Conservation (phyloP, 2,888 invertebrate genomes). For the Bhutanitis thaidina region DNA sequence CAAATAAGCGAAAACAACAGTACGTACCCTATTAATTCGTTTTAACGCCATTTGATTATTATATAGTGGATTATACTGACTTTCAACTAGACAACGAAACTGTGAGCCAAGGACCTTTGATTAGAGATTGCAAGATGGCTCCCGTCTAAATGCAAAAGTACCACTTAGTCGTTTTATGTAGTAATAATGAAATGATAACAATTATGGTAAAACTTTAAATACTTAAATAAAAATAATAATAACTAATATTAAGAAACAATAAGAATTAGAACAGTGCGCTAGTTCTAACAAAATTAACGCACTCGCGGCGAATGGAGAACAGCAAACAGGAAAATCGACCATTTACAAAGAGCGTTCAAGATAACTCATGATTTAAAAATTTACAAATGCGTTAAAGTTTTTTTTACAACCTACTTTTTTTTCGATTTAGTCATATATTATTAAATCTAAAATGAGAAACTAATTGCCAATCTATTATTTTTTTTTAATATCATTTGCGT, state of each 20-base stretch:
- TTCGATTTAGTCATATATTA: not conserved
- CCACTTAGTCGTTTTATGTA: constrained; percentile 83
- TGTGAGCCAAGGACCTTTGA: constrained; percentile 91
- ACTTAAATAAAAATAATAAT: constrained; percentile 67
- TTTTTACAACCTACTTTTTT: not conserved
- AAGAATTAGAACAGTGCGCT: constrained; percentile 61
- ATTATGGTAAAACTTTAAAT: constrained; percentile 53
- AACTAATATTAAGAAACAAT: constrained; percentile 71
- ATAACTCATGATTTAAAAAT: constrained; percentile 28
- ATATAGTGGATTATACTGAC: constrained; percentile 86
- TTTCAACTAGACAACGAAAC: constrained; percentile 90
- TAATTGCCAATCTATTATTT: not conserved
- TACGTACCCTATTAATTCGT: constrained; percentile 97
- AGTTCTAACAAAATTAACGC: constrained; percentile 64
- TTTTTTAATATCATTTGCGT: not conserved
- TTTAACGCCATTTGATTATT: constrained; percentile 95
- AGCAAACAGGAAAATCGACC: constrained; percentile 78
- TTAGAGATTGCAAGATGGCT: constrained; percentile 93
- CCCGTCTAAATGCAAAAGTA: constrained; percentile 88
- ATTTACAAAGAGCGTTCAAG: constrained; percentile 66
- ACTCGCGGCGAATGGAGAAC: constrained; percentile 71
- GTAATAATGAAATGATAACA: constrained; percentile 54
- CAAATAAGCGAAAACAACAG: constrained; percentile 51
- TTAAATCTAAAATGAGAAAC: not conserved
- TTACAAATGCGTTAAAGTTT: constrained; percentile 5